A percentile compares a stretch with the other conserved stretches of the same genome.
Evolutionary conservation across 2,113 vertebrate species (phyloP).

Genomic region (Podarcis cretensis): DNA sequence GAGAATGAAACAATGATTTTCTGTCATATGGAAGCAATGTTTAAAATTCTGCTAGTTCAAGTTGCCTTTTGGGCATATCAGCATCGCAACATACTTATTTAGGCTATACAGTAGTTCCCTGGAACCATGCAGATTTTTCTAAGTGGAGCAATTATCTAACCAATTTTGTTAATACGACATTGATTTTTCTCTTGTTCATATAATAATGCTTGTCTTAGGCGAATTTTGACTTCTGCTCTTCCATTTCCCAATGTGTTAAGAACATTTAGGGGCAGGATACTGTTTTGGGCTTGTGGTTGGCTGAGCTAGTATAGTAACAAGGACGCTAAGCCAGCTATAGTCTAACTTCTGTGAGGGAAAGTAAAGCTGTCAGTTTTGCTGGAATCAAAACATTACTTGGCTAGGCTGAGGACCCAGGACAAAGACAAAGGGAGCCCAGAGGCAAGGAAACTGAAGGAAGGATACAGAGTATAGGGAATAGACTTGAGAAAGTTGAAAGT

Average conservation of each 20-base stretch:
- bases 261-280: not conserved
- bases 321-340: not conserved
- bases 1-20: not conserved
- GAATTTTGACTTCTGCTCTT: constrained; percentile 7
- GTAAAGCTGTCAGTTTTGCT: not conserved
- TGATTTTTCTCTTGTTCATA: not conserved
- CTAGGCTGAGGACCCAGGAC: not conserved
- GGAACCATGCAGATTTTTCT: not conserved
- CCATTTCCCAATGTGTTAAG: not conserved
- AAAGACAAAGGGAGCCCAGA: not conserved
- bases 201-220: not conserved
- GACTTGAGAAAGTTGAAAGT: not conserved
- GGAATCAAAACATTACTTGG: not conserved
- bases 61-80: not conserved
- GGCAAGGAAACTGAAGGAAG: not conserved
- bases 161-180: constrained; percentile 8
- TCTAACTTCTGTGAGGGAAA: not conserved
- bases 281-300: not conserved
- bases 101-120: not conserved
- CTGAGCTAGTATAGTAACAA: not conserved
- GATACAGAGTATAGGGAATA: not conserved
- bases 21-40: not conserved
- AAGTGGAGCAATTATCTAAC: not conserved
- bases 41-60: not conserved
- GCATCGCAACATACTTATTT: not conserved